Percentiles rank a stretch among this genome's conserved stretches.
Evolutionary conservation across 2,888 invertebrate species (phyloP).

Genomic region (Mythimna loreyi): DNA sequence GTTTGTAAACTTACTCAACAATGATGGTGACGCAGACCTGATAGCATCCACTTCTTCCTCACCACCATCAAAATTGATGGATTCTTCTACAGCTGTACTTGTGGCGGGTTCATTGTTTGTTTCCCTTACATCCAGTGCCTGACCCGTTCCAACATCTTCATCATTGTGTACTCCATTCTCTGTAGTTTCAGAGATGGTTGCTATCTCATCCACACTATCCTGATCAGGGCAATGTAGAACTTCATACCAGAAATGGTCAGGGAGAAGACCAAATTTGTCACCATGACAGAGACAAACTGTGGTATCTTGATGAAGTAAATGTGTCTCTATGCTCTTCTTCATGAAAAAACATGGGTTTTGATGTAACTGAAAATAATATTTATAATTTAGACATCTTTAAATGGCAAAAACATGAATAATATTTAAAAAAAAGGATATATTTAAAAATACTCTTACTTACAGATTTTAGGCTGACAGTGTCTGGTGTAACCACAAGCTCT

Average conservation of each 20-base stretch:
- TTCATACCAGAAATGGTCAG: constrained; percentile 87
- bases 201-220: constrained; percentile 26
- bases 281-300: constrained; percentile 79
- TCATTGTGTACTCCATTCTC: constrained; percentile 16
- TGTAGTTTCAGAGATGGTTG: background rate
- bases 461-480: constrained; percentile 82
- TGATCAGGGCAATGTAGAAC: constrained; percentile 69
- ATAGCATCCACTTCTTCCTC: constrained; percentile 44
- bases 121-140: constrained; percentile 21
- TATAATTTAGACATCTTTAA: background rate
- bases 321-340: constrained; percentile 71
- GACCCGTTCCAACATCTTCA: constrained; percentile 2
- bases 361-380: constrained; percentile 82
- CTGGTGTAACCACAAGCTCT: constrained; percentile 78
- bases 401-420: background rate
- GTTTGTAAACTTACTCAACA: constrained; percentile 68
- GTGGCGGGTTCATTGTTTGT: constrained; percentile 5
- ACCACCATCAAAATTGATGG: constrained; percentile 54
- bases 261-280: constrained; percentile 89
- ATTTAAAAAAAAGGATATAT: background rate
- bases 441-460: constrained; percentile 64
- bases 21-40: constrained; percentile 68
- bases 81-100: constrained; percentile 9
- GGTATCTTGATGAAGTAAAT: constrained; percentile 78
- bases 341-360: constrained; percentile 89